Base-by-base conservation (phyloP, 2,888 invertebrate species). In the Halocaridina rubra region DNA sequence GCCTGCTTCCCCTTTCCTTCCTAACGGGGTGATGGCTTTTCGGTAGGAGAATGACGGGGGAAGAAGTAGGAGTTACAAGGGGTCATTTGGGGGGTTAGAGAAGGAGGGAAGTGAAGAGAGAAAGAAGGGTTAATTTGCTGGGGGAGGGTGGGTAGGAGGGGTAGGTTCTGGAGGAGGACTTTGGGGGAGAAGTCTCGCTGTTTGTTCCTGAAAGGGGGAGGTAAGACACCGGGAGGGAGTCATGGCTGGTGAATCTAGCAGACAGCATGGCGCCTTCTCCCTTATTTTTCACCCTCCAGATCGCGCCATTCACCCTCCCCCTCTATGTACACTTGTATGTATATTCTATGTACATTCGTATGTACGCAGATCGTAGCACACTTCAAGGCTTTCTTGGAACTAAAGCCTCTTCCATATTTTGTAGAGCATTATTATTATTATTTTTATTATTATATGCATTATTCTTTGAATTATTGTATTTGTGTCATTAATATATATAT, bases 211-310 rank as follows among this genome's bases (percentile, higher is more conserved):
- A 19, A 61, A 61, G 5, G 7, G 7, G 19, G 8, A n/a, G 7
- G 19, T n/a, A 61, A 13, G 16, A 61, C 7, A n/a, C 19, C 16
- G 22, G 61, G 19, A 61, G 61, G 13, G 59, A 59, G 59, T 5
- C 19, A 59, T 5, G 13, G 59, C 5, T n/a, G 13, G 69, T 30
- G 30, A 69, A 30, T 19, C 69, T 19, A 29, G 33, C 74, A 74
- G 74, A 74, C 74, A 46, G 74, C 74, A 30, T 74, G 74, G 39
- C 74, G 74, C 74, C 74, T 13, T 29, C 30, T 69, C 69, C 32
- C 69, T 69, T 30, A 27, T 29, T 29, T 13, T 22, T 22, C 13
- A n/a, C 59, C 59, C 59, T 22, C 3, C n/a, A 7, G n/a, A 13
- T 7, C n/a, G 4, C 59, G 5, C 59, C 59, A n/a, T 22, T 7